Base-by-base conservation (phyloP, 1,140 invertebrate genomes). In the Penaeus japonicus region DNA sequence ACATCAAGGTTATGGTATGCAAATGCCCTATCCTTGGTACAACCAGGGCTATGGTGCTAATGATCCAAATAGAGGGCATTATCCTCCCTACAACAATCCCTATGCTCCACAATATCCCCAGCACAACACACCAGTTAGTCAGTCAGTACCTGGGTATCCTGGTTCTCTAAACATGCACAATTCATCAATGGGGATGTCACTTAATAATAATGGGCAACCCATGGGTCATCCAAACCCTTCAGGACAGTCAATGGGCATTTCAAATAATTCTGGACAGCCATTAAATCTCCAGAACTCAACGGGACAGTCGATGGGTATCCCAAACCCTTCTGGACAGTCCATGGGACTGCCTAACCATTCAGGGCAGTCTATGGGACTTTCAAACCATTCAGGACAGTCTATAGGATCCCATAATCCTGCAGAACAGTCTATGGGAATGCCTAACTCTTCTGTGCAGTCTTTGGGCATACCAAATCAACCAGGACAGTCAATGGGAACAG, bases 11-110 rank as follows among this genome's bases (percentile, higher is more conserved):
- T 85, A 85, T 73, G 77, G 79, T 1, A 89, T 89, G 87, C 81
- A 82, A 20, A 82, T 79, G 75, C 75, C 85, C 4, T 80, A 87
- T 39, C 85, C 85, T 10, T 87, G 85, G 85, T 87, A 87, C n/a
- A 87, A 87, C 27, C 85, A 87, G 77, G 83, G 83, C 27, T 84
- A 84, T 27, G 83, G 83, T 53, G 47, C 35, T 15, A 79, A 55
- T 27, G 85, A 87, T 47, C 85, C 85, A 24, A 79, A 77, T 39
- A 20, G 77, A 79, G 32, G 32, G 30, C 77, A 39, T 22, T 80
- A 79, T 55, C 85, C 85, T n/a, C 70, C 82, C 1, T 84, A 75
- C 10, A 73, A 84, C 24, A 73, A 84, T 70, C 83, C 62, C 4
- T 84, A 84, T 32, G 65, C 57, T 17, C 62, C 62, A 20, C 83